phyloP scores from a whole-genome alignment of 2,888 invertebrate species.

The Girardia tigrina region DNA sequence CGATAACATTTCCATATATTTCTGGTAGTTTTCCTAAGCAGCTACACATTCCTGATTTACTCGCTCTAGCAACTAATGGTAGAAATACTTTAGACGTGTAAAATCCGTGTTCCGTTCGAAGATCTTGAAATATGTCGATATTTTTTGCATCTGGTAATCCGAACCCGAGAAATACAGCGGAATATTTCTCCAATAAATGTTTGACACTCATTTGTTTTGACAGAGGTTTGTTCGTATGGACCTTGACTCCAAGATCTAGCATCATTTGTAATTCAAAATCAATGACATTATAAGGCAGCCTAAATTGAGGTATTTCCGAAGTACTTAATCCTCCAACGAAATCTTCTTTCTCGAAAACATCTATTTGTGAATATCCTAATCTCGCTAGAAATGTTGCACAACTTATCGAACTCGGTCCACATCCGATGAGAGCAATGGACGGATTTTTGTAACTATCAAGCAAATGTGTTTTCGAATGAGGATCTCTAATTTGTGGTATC shows the following conservation, averaged over 20 bases:
- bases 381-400: conserved; percentile 88
- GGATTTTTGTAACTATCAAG: conserved; percentile 54
- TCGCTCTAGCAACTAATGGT: conserved; percentile 70
- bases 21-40: conserved; percentile 64
- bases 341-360: conserved; percentile 74
- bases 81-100: conserved; percentile 85
- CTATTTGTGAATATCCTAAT: conserved; percentile 75
- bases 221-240: conserved; percentile 45
- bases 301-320: conserved; percentile 88
- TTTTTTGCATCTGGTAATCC: conserved; percentile 71
- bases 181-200: conserved; percentile 60
- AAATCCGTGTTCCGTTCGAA: conserved; percentile 70
- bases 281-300: conserved; percentile 77
- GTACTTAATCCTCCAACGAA: conserved; percentile 82
- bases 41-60: conserved; percentile 74
- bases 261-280: conserved; percentile 80
- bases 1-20: conserved; percentile 69
- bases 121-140: conserved; percentile 58
- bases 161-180: conserved; percentile 61
- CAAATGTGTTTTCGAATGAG: conserved; percentile 52
- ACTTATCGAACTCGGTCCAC: conserved; percentile 86
- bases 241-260: conserved; percentile 77
- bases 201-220: conserved; percentile 51
- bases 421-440: conserved; percentile 70
- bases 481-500: conserved; percentile 70